phyloP scores from a whole-genome alignment of 2,888 invertebrate genomes.

The Aspidiotus destructor region DNA sequence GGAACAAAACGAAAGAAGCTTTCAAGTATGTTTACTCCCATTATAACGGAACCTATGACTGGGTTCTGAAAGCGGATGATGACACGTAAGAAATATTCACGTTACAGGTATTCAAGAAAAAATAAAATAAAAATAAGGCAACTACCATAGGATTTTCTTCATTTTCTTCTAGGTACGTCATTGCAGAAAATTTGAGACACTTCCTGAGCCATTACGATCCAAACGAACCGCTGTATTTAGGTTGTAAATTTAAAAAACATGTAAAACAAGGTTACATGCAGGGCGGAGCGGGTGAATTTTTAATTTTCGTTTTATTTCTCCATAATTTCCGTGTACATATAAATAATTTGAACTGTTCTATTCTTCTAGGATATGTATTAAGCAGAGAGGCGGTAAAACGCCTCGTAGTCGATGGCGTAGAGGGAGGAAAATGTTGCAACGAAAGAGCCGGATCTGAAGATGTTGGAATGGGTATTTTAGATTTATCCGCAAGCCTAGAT shows the following conservation, averaged over 20 bases:
- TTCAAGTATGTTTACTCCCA: slow-evolving; percentile 51
- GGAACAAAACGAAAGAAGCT: slow-evolving; percentile 50
- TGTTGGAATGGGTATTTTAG: too few species aligned
- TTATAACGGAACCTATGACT: slow-evolving; percentile 77
- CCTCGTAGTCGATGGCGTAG: slow-evolving; percentile 66
- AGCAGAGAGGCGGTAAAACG: slow-evolving; percentile 69
- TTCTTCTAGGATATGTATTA: slow-evolving; percentile 68
- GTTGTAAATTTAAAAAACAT: slow-evolving; percentile 78
- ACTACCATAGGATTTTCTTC: background rate
- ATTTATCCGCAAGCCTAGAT: too few species aligned
- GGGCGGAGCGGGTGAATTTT: slow-evolving; percentile 57
- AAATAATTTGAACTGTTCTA: background rate
- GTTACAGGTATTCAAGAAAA: background rate
- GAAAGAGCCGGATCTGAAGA: too few species aligned
- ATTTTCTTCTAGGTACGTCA: slow-evolving; percentile 60
- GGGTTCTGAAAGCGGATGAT: slow-evolving; percentile 99
- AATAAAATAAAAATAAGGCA: background rate
- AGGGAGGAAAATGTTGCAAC: slow-evolving; percentile 37
- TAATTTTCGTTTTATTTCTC: background rate
- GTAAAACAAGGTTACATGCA: slow-evolving; percentile 82
- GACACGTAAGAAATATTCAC: slow-evolving; percentile 60
- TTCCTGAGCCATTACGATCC: slow-evolving; percentile 70
- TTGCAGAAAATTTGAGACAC: slow-evolving; percentile 90
- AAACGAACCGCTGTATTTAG: slow-evolving; percentile 73
- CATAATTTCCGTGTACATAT: background rate